These are phyloP conservation scores for Gasterosteus aculeatus DNA, from an alignment of 2,113 vertebrate species.

Conservation along the genomic window DNA sequence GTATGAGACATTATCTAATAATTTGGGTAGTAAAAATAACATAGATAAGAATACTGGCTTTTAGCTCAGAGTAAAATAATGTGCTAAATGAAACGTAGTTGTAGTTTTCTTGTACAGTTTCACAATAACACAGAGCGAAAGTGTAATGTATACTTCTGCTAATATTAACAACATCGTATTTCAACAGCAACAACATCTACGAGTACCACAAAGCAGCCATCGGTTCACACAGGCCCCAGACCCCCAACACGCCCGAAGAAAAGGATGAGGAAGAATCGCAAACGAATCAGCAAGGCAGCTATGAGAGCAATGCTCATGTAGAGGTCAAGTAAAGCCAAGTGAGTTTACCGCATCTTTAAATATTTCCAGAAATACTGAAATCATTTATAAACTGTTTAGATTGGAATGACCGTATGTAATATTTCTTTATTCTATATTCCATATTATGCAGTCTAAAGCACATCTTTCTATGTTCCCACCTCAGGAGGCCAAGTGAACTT, in stretches of 20 bases:
- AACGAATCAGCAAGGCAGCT: slow-evolving; percentile 82
- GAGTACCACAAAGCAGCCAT: slow-evolving; percentile 42
- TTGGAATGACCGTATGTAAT: neutral
- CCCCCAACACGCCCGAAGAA: slow-evolving; percentile 59
- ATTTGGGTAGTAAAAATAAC: neutral
- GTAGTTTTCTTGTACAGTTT: neutral
- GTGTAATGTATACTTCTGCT: neutral
- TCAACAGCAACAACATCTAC: slow-evolving; percentile 61
- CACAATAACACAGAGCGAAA: neutral
- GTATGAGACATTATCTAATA: slow-evolving; percentile 33
- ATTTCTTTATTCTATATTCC: neutral
- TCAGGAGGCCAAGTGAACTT: slow-evolving; percentile 49
- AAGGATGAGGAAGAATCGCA: slow-evolving; percentile 78
- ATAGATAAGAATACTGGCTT: neutral
- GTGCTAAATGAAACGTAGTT: neutral
- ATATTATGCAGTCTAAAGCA: neutral
- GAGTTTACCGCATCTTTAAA: slow-evolving; percentile 22
- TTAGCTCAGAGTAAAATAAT: neutral
- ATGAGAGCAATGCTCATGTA: slow-evolving; percentile 86
- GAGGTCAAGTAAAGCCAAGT: slow-evolving; percentile 47
- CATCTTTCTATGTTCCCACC: neutral
- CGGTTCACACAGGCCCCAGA: slow-evolving; percentile 38
- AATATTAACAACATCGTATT: neutral
- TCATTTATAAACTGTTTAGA: neutral
- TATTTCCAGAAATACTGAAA: neutral